Evolutionary conservation across 2,888 invertebrate species (phyloP).

Genomic region (Tachina grossa): DNA sequence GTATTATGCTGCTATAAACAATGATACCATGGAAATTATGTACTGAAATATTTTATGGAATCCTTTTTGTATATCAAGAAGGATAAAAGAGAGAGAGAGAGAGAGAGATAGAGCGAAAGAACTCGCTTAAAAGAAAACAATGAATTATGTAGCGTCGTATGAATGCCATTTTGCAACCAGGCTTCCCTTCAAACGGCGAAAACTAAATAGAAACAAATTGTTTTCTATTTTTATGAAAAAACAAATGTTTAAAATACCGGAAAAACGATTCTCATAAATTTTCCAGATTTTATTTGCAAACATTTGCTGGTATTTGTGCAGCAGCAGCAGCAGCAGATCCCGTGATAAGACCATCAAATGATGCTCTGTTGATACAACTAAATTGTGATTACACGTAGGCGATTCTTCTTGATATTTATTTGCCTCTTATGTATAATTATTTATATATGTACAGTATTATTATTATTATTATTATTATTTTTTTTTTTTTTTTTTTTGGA

Average conservation of each 20-base stretch:
- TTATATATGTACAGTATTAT: neutral
- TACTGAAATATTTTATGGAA: slow-evolving; percentile 48
- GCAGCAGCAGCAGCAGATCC: neutral
- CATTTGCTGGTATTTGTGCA: neutral
- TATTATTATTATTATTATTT: too few species aligned
- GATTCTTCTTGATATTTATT: neutral
- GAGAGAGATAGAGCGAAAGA: neutral
- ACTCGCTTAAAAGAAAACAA: neutral
- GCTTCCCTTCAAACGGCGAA: slow-evolving; percentile 15
- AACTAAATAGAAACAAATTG: slow-evolving; percentile 33
- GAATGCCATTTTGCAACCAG: slow-evolving; percentile 29
- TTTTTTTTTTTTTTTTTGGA: too few species aligned
- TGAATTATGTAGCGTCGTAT: slow-evolving; percentile 45
- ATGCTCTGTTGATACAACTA: slow-evolving; percentile 16
- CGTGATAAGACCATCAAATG: slow-evolving; percentile 29
- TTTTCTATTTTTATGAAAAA: slow-evolving; percentile 10
- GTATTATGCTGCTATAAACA: slow-evolving; percentile 54
- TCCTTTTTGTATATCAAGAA: slow-evolving; percentile 26
- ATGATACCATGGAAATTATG: slow-evolving; percentile 45
- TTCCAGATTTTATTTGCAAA: slow-evolving; percentile 27
- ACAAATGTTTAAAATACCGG: slow-evolving; percentile 49
- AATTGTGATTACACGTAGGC: slow-evolving; percentile 6
- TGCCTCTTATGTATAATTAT: too few species aligned
- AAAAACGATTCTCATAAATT: slow-evolving; percentile 60
- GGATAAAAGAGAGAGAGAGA: neutral